phyloP scores from a whole-genome alignment of 1,140 invertebrate genomes.

The Caenorhabditis latens region DNA sequence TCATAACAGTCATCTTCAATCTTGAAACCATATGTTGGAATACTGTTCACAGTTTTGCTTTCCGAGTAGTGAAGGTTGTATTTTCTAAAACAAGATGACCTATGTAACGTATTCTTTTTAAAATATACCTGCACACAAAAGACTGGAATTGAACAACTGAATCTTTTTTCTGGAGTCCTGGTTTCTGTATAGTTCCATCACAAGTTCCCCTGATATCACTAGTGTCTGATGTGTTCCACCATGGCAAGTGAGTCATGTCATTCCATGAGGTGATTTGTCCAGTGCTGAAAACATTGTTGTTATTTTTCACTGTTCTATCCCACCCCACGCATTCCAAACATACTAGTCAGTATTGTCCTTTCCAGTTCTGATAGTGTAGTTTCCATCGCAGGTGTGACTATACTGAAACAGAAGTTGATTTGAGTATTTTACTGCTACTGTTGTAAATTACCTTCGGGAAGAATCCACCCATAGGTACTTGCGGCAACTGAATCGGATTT shows the following conservation, averaged over 20 bases:
- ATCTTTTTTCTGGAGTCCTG: slow-evolving; percentile 57
- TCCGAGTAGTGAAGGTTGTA: slow-evolving; percentile 57
- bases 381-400: slow-evolving; percentile 59
- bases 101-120: not conserved
- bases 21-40: slow-evolving; percentile 57
- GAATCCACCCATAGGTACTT: slow-evolving; percentile 21
- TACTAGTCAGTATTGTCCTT: slow-evolving; percentile 59
- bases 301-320: not conserved
- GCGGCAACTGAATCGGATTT: slow-evolving; percentile 42
- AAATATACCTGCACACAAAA: slow-evolving; percentile 41
- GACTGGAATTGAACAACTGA: slow-evolving; percentile 36
- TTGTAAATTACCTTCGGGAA: slow-evolving; percentile 10
- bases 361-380: slow-evolving; percentile 56
- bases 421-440: not conserved
- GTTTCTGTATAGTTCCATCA: slow-evolving; percentile 63
- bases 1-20: slow-evolving; percentile 61
- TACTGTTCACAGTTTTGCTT: slow-evolving; percentile 36
- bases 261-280: slow-evolving; percentile 48
- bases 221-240: slow-evolving; percentile 44
- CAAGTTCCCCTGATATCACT: slow-evolving; percentile 25
- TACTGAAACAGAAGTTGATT: slow-evolving; percentile 34
- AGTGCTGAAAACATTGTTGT: slow-evolving; percentile 10
- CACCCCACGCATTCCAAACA: not conserved
- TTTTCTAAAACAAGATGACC: slow-evolving; percentile 4
- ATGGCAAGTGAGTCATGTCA: slow-evolving; percentile 40